Conservation (phyloP, 2,113 vertebrate genomes). For the Ophthalmolycus amberensis region DNA sequence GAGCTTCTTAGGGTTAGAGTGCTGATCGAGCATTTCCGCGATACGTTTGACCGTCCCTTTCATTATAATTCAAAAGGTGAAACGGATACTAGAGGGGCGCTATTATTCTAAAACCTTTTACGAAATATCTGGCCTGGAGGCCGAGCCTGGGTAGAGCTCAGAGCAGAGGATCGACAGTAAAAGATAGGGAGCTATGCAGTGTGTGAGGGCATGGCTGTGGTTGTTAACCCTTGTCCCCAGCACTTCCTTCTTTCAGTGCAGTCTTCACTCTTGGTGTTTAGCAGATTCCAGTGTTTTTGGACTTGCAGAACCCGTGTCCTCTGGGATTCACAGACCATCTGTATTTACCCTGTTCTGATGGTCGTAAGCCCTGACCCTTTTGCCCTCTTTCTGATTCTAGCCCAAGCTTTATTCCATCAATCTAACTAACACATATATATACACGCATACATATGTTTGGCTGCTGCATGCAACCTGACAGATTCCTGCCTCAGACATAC, state of each 20-base stretch:
- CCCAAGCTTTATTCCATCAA: constrained; percentile 49
- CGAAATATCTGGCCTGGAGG: constrained; percentile 59
- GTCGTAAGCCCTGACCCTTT: constrained; percentile 47
- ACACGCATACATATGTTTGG: constrained; percentile 19
- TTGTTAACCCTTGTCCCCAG: constrained; percentile 62
- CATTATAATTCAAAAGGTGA: constrained; percentile 77
- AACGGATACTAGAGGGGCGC: constrained; percentile 53
- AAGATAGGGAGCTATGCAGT: constrained; percentile 33
- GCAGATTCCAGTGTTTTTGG: constrained; percentile 31
- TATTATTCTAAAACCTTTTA: constrained; percentile 70
- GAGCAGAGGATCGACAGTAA: constrained; percentile 32
- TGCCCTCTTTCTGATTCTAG: constrained; percentile 30
- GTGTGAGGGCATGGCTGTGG: constrained; percentile 26
- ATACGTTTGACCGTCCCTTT: constrained; percentile 68
- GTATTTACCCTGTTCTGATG: constrained; percentile 39
- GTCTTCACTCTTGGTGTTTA: constrained; percentile 42
- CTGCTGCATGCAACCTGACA: constrained; percentile 26
- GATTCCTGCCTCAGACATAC: constrained; percentile 33
- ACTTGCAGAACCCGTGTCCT: constrained; percentile 33
- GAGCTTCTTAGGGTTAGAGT: constrained; percentile 52
- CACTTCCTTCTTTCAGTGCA: constrained; percentile 39
- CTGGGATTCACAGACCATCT: constrained; percentile 31
- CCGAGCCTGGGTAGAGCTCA: background rate
- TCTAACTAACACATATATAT: constrained; percentile 19
- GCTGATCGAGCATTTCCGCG: constrained; percentile 70